Conservation (phyloP, 2,888 invertebrate genomes). For the Lydus trimaculatus region DNA sequence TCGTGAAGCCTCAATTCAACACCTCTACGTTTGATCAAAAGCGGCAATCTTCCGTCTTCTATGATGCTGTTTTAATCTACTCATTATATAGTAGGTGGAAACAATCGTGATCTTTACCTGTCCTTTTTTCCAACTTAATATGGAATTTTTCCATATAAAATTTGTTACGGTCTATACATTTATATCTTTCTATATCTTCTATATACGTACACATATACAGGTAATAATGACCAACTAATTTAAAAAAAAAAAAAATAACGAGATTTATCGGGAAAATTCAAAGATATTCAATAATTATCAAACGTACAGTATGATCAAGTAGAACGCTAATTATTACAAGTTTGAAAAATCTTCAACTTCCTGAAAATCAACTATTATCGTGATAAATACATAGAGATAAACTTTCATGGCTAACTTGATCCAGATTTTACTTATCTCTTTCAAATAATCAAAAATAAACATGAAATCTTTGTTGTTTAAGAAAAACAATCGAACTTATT, state of each 20-base stretch:
- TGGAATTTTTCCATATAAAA: constrained; percentile 24
- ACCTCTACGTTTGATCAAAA: constrained; percentile 56
- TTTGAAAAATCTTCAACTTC: too few relatives aligned
- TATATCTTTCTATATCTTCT: constrained; percentile 3
- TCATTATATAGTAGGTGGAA: constrained; percentile 56
- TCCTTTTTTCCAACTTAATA: constrained; percentile 29
- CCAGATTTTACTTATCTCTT: too few relatives aligned
- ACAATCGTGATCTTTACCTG: constrained; percentile 36
- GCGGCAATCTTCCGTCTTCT: constrained; percentile 48
- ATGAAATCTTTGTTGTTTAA: too few relatives aligned
- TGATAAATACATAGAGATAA: not conserved
- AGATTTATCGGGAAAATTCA: not conserved
- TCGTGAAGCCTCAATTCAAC: constrained; percentile 59
- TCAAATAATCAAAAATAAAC: too few relatives aligned
- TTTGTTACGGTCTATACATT: constrained; percentile 21
- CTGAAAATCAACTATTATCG: too few relatives aligned
- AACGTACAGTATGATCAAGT: not conserved
- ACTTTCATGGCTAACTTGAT: not conserved
- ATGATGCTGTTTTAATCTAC: constrained; percentile 51
- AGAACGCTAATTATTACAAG: not conserved
- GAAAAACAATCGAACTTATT: too few relatives aligned
- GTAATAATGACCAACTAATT: not conserved
- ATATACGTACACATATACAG: not conserved
- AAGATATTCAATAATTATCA: not conserved
- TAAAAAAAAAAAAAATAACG: too few relatives aligned